Percentiles rank a stretch among this genome's conserved stretches.
Conservation (phyloP, 2,797 vertebrate genomes). For the Phoxinus dragarum region DNA sequence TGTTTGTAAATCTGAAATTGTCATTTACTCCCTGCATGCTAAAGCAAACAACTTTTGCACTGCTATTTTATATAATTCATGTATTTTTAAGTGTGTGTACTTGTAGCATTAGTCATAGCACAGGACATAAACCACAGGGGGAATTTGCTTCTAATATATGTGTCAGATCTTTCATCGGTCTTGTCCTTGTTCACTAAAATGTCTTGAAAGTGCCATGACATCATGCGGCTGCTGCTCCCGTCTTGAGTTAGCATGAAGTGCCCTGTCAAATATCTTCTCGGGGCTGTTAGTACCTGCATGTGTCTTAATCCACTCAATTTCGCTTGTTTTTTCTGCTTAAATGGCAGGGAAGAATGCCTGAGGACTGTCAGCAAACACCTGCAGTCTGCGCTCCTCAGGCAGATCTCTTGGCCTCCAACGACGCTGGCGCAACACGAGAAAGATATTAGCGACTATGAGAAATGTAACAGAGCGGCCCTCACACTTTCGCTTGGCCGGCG, state of each 20-base stretch:
- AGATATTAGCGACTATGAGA: conserved; percentile 59
- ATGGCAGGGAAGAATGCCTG: conserved; percentile 69
- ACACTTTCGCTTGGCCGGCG: conserved; percentile 43
- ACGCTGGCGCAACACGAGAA: conserved; percentile 59
- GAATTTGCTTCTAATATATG: conserved; percentile 34
- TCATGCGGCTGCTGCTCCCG: conserved; percentile 44
- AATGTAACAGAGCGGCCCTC: conserved; percentile 34
- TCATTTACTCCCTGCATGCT: not conserved
- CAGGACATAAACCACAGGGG: not conserved
- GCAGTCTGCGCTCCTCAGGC: conserved; percentile 38
- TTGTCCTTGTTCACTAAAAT: conserved; percentile 43
- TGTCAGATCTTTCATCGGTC: conserved; percentile 44
- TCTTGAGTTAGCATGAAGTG: conserved; percentile 47
- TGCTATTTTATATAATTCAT: not conserved
- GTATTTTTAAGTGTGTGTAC: not conserved
- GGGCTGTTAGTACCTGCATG: conserved; percentile 68
- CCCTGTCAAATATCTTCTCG: conserved; percentile 54
- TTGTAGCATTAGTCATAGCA: conserved; percentile 8
- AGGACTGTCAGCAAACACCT: conserved; percentile 67
- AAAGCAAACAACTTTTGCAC: not conserved
- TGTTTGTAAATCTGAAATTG: not conserved
- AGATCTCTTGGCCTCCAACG: conserved; percentile 44
- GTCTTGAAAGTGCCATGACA: conserved; percentile 56
- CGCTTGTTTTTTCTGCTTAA: conserved; percentile 72
- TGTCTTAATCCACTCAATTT: conserved; percentile 70